Base-by-base conservation (phyloP, 2,888 invertebrate species). In the Bugula neritina region DNA sequence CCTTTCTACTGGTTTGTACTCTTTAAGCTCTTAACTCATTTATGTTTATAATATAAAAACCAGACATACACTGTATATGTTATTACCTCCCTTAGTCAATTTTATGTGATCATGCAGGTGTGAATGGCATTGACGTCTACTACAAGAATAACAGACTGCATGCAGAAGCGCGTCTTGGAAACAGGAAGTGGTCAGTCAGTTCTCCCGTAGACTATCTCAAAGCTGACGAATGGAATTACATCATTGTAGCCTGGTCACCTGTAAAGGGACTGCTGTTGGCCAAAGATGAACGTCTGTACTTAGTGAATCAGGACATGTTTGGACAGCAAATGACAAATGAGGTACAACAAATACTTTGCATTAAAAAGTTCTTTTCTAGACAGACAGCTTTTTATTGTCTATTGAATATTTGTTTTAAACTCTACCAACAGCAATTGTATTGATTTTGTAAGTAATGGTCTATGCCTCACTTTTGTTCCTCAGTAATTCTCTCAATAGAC, bases 81-180 rank as follows among this genome's bases (percentile, higher is more conserved):
- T n/a, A n/a, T n/a, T n/a, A n/a, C n/a, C n/a, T n/a, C n/a, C n/a
- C n/a, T n/a, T n/a, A n/a, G n/a, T n/a, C n/a, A n/a, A n/a, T n/a
- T n/a, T n/a, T n/a, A n/a, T n/a, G n/a, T n/a, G n/a, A n/a, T n/a
- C n/a, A n/a, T n/a, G n/a, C 58, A 70, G 70, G 70, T 25, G 23
- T 25, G 2, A 52, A 54, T 54, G 70, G 70, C 10, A 29, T 70
- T 3, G 54, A 54, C 21, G 72, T 83, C 2, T 82, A 78, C 75
- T 80, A 78, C 71, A 74, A 78, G 35, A 75, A 80, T 72, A 78
- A 79, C 5, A 72, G 77, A 69, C 75, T 83, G 34, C 74, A 76
- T 35, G 77, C 80, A n/a, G 77, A 76, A 63, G 80, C 80, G 73
- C 73, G 73, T 35, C 74, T 76, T 1, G 57, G 73, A 2, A 35